phyloP scores from a whole-genome alignment of 1,140 invertebrate genomes.

The Bombus confusus region DNA sequence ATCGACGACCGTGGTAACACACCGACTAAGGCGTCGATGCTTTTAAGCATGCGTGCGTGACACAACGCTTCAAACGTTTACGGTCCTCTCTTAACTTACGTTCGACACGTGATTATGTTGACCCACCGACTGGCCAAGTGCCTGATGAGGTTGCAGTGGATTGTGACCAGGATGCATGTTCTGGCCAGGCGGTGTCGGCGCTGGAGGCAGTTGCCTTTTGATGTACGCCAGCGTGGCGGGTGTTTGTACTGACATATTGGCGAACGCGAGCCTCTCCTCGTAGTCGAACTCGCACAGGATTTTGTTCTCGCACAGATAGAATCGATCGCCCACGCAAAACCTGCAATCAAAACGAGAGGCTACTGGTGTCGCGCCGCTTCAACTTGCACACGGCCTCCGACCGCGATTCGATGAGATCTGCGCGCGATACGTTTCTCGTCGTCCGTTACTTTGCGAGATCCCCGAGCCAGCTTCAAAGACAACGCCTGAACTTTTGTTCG shows the following conservation, averaged over 20 bases:
- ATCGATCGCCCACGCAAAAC: constrained; percentile 98
- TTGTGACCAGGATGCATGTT: constrained; percentile 77
- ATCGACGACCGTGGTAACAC: neutral
- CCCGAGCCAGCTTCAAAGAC: too few relatives aligned
- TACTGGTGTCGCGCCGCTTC: neutral
- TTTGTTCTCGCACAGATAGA: constrained; percentile 98
- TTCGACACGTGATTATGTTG: constrained; percentile 80
- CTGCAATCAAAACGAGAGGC: constrained; percentile 83
- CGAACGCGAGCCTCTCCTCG: constrained; percentile 95
- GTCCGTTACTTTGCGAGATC: too few relatives aligned
- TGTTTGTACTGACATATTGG: constrained; percentile 95
- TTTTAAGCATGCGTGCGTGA: neutral
- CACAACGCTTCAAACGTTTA: constrained; percentile 20
- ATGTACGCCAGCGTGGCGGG: constrained; percentile 91
- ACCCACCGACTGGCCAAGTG: constrained; percentile 75
- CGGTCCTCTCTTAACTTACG: constrained; percentile 70
- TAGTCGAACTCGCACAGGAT: constrained; percentile 99
- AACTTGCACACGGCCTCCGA: neutral
- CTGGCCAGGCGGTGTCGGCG: constrained; percentile 77
- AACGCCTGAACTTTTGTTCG: too few relatives aligned
- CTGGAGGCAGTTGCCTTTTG: constrained; percentile 89
- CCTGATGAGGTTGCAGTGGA: constrained; percentile 76
- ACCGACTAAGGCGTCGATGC: constrained; percentile 1
- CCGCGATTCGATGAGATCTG: neutral
- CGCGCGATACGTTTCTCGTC: neutral